phyloP scores from a whole-genome alignment of 2,113 vertebrate species.

The Circaetus cinerascens region DNA sequence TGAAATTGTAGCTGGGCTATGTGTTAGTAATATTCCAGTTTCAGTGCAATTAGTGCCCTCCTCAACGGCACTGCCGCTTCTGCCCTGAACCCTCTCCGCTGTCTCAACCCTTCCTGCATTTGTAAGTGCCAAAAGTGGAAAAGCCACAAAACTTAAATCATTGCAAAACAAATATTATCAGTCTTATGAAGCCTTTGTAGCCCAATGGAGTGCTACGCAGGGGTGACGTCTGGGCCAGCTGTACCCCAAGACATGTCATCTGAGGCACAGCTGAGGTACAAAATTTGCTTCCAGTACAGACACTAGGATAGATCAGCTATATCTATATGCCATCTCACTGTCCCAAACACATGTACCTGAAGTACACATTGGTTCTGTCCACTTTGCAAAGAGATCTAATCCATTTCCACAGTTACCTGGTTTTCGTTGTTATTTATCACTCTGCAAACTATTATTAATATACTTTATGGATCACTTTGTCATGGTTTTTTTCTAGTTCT shows the following conservation, averaged over 20 bases:
- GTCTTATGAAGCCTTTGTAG: neutral
- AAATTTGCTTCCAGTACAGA: neutral
- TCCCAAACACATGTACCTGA: neutral
- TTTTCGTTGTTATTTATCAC: neutral
- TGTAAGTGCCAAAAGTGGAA: neutral
- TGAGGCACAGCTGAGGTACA: neutral
- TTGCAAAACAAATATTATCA: neutral
- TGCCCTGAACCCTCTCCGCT: neutral
- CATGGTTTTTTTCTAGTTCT: neutral
- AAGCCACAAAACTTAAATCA: neutral
- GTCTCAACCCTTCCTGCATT: neutral
- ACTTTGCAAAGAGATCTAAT: neutral
- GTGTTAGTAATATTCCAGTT: neutral
- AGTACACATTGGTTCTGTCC: neutral
- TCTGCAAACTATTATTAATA: neutral
- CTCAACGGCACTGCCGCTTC: fast-evolving
- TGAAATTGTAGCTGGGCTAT: neutral
- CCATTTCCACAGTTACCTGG: neutral
- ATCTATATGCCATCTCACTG: neutral
- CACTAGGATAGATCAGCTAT: too few species aligned
- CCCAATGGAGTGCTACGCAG: neutral
- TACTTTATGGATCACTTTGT: neutral
- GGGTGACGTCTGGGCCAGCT: neutral
- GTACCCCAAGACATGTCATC: fast-evolving
- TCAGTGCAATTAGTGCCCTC: too few species aligned